Conservation (phyloP, 1,140 invertebrate species). For the Drosophila burlai region DNA sequence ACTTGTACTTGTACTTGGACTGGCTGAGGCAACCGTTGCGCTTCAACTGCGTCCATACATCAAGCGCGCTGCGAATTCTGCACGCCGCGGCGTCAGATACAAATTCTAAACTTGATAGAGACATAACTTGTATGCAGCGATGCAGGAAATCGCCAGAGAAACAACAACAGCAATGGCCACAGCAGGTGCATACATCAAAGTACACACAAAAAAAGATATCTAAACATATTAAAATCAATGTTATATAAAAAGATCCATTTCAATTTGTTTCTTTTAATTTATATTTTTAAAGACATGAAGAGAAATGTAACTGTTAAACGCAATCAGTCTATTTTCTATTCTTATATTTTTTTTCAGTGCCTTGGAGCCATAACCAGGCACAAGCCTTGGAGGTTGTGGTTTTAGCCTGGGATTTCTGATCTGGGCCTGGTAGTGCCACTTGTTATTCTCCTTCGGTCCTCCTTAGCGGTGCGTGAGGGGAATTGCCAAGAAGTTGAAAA, state of each 20-base stretch:
- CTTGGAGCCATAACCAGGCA: background rate
- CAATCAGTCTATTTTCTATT: background rate
- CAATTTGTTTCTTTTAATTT: too few relatives aligned
- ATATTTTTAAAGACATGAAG: background rate
- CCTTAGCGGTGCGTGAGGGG: slow-evolving; percentile 38
- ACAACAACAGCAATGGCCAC: slow-evolving; percentile 24
- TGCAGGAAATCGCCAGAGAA: slow-evolving; percentile 52
- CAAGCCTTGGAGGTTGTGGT: slow-evolving; percentile 34
- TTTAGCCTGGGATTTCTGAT: slow-evolving; percentile 24
- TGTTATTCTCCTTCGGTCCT: slow-evolving; percentile 37
- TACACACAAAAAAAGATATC: background rate
- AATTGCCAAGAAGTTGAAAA: slow-evolving; percentile 36
- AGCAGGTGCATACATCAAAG: slow-evolving; percentile 38
- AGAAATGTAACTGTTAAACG: background rate
- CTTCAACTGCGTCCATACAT: slow-evolving; percentile 53
- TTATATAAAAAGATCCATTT: background rate
- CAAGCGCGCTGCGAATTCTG: slow-evolving; percentile 42
- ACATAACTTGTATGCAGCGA: slow-evolving; percentile 63
- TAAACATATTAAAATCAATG: too few relatives aligned
- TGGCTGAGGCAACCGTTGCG: slow-evolving; percentile 46
- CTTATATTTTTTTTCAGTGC: slow-evolving; percentile 1
- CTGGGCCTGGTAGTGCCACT: slow-evolving; percentile 38
- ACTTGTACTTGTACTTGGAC: slow-evolving; percentile 48
- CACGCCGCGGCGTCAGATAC: slow-evolving; percentile 47
- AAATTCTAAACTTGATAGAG: slow-evolving; percentile 62